phyloP scores from a whole-genome alignment of 2,888 invertebrate genomes.

The Leptinotarsa juncta region DNA sequence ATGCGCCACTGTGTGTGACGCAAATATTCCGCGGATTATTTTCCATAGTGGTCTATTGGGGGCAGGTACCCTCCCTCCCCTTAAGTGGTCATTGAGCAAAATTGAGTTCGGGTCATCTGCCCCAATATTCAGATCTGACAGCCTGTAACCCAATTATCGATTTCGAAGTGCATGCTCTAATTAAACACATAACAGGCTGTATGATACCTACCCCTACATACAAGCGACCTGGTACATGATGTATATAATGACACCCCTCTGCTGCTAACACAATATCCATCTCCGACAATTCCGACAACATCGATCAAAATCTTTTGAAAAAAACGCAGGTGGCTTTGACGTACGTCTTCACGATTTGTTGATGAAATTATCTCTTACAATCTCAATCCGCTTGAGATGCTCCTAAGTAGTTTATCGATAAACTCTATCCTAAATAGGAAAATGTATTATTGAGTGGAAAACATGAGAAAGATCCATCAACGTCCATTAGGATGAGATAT shows the following conservation, averaged over 20 bases:
- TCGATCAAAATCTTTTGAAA: not conserved
- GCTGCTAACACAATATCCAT: not conserved
- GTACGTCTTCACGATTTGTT: not conserved
- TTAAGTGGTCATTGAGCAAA: too few relatives aligned
- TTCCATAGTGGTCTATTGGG: too few relatives aligned
- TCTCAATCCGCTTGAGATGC: not conserved
- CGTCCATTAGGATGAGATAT: not conserved
- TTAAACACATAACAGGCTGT: not conserved
- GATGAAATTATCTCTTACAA: not conserved
- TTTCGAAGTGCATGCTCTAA: not conserved
- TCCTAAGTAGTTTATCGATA: not conserved
- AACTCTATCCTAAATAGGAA: not conserved
- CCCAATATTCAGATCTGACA: not conserved
- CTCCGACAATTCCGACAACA: not conserved
- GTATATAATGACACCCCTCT: not conserved
- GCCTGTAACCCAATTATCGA: not conserved
- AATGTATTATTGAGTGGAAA: conserved; percentile 6
- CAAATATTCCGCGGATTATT: too few relatives aligned
- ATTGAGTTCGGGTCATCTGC: too few relatives aligned
- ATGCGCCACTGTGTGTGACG: too few relatives aligned
- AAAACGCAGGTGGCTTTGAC: not conserved
- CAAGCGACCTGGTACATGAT: not conserved
- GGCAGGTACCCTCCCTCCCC: too few relatives aligned
- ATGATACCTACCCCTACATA: not conserved
- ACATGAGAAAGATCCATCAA: conserved; percentile 9